Evolutionary conservation across 2,113 vertebrate genomes (phyloP).

Genomic region (Mastomys coucha): DNA sequence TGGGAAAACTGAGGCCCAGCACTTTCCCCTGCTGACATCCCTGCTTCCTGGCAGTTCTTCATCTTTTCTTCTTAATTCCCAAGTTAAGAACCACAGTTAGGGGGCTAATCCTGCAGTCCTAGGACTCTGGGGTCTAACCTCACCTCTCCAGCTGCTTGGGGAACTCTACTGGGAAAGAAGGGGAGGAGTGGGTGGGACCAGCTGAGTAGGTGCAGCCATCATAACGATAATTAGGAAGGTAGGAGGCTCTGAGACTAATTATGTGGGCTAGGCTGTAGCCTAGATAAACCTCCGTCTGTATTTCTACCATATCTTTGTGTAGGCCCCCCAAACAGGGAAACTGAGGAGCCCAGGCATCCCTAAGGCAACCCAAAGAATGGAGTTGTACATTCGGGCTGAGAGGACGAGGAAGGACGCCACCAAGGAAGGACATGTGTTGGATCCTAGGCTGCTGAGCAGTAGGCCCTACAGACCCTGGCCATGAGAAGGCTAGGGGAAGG

Average conservation of each 20-base stretch:
- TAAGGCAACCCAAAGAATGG: background rate
- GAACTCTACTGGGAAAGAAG: background rate
- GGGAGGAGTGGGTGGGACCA: background rate
- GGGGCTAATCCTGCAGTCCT: background rate
- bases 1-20: constrained; percentile 14
- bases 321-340: constrained; percentile 17
- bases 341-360: constrained; percentile 9
- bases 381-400: background rate
- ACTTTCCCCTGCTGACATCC: background rate
- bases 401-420: background rate
- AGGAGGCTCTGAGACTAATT: constrained; percentile 57
- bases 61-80: background rate
- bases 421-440: background rate
- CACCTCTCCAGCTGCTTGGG: background rate
- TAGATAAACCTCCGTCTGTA: background rate
- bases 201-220: background rate
- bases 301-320: background rate
- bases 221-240: constrained; percentile 67
- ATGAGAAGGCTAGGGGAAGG: background rate
- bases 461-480: background rate
- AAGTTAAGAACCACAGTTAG: background rate
- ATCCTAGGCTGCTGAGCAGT: background rate
- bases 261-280: constrained; percentile 9
- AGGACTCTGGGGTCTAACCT: background rate
- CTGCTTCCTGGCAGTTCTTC: background rate